Evolutionary conservation across 2,113 vertebrate genomes (phyloP), one percentile per base, ranked within the genome.

Genomic region (Corythoichthys intestinalis): DNA sequence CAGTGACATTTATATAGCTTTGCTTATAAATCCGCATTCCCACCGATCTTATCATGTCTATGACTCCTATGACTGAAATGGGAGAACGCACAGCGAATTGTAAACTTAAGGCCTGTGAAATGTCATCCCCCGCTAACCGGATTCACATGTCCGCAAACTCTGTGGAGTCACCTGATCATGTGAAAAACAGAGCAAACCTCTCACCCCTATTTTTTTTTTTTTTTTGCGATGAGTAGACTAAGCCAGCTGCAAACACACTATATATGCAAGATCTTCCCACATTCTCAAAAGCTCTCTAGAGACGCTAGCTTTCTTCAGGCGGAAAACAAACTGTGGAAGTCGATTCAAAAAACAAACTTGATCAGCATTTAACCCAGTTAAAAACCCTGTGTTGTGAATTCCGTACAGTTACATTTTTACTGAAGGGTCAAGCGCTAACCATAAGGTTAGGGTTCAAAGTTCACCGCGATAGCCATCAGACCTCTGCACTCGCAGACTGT

Each of bases 201-300:
- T 71, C 34, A 47, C 49, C 67, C 61, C 54, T n/a, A 28, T 3
- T 54, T 53, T 54, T 11, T 28, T 54, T 28, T 14, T 37, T 50
- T 49, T 72, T 56, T 73, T 75, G 66, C 41, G 17, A 68, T 69
- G 64, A 69, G 81, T 79, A 54, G 78, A 86, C 78, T 75, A 75
- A 56, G 44, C 77, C 86, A 87, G 86, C 83, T 87, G 82, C 77
- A 79, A 52, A 74, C 69, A 72, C 82, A 77, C 17, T 53, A 71
- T 70, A 71, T 70, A 76, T 35, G 13, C 41, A 63, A 66, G 70
- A 78, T 34, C 11, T 83, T 85, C 84, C 78, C 83, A 86, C 80
- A 87, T 88, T 83, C 71, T 52, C 70, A 77, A 71, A 65, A 20
- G 48, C 66, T 85, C 87, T 78, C 86, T 13, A 59, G 86, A 83